Conservation (phyloP, 2,888 invertebrate genomes). For the Coleophora flavipennella region DNA sequence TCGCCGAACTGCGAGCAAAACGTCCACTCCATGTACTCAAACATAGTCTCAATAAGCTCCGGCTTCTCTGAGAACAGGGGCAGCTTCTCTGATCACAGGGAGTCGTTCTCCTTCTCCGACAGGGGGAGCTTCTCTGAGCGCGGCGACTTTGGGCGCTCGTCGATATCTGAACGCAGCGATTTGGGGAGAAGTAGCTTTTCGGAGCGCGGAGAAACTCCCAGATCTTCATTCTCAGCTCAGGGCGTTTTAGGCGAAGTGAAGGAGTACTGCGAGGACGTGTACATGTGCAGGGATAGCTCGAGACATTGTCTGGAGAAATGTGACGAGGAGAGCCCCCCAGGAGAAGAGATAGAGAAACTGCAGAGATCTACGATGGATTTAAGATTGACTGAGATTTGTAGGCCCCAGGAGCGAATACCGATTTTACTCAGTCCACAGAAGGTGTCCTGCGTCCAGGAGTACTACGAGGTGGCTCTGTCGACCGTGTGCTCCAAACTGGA, state of each 20-base stretch:
- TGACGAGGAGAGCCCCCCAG: conserved; percentile 37
- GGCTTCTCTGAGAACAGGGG: conserved; percentile 74
- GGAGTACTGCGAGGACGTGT: conserved; percentile 54
- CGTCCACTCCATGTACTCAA: conserved; percentile 60
- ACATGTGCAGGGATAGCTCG: conserved; percentile 49
- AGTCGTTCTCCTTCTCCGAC: conserved; percentile 63
- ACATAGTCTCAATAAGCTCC: conserved; percentile 72
- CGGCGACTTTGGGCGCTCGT: conserved; percentile 55
- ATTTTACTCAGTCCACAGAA: conserved; percentile 55
- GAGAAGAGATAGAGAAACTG: conserved; percentile 51
- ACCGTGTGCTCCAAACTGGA: conserved; percentile 86
- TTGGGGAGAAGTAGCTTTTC: conserved; percentile 58
- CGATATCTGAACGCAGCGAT: conserved; percentile 72
- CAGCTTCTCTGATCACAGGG: conserved; percentile 60
- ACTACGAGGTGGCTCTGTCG: conserved; percentile 83
- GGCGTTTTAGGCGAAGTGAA: conserved; percentile 57
- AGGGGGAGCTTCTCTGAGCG: conserved; percentile 62
- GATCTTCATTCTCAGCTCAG: conserved; percentile 61
- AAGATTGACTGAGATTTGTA: conserved; percentile 48
- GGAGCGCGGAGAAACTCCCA: conserved; percentile 58
- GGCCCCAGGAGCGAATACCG: conserved; percentile 49
- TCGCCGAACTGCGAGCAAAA: conserved; percentile 72
- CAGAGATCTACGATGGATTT: conserved; percentile 62
- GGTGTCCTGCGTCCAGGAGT: conserved; percentile 53
- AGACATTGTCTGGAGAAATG: conserved; percentile 42